phyloP scores from a whole-genome alignment of 2,888 invertebrate genomes.

The Fragum fragum region DNA sequence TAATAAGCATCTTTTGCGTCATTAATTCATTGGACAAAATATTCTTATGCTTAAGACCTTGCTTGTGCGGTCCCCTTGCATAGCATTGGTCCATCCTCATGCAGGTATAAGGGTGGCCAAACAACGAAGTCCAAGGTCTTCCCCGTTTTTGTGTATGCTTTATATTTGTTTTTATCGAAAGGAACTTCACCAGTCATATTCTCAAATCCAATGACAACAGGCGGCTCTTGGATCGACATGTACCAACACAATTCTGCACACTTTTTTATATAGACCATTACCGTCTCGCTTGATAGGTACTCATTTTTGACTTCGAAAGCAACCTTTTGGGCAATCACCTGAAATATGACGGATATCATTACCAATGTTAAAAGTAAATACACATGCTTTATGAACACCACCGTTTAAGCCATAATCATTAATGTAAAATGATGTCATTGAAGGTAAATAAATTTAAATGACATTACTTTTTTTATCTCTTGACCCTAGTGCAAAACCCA shows the following conservation, averaged over 20 bases:
- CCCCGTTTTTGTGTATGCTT: background rate
- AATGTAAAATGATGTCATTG: too few species aligned
- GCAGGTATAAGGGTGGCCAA: conserved; percentile 8
- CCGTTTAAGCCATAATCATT: too few species aligned
- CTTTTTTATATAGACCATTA: background rate
- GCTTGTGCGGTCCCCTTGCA: conserved; percentile 8
- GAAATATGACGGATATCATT: too few species aligned
- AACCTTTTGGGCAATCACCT: conserved; percentile 5
- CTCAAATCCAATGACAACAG: background rate
- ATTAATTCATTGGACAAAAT: too few species aligned
- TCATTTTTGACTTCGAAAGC: background rate
- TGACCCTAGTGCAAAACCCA: too few species aligned
- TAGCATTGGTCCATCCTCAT: conserved; percentile 4
- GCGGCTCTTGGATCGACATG: background rate
- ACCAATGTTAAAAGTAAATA: too few species aligned
- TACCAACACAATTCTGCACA: conserved; percentile 14
- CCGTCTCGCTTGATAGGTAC: background rate
- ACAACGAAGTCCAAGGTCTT: background rate
- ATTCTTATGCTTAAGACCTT: background rate
- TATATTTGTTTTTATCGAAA: conserved; percentile 12
- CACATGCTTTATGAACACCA: too few species aligned
- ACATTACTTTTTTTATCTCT: too few species aligned
- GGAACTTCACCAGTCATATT: background rate
- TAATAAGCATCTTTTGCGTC: too few species aligned
- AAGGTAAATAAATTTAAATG: too few species aligned